Evolutionary conservation across 2,888 invertebrate genomes (phyloP), one percentile per base, ranked within the genome.

Genomic region (Phengaris arion): DNA sequence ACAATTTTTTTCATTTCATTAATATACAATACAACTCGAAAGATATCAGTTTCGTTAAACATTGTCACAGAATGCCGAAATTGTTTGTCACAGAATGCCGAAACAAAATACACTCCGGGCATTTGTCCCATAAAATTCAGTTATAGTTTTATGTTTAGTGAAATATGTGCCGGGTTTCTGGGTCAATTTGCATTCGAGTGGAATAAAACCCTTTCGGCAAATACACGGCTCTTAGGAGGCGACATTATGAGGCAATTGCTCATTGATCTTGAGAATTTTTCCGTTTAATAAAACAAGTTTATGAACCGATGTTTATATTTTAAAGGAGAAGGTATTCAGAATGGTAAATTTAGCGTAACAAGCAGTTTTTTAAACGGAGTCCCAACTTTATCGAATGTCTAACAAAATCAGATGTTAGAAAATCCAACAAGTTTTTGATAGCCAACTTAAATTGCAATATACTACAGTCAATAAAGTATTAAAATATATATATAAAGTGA

Each of bases 141-240:
- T 74, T 64, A 64, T 35, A 64, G 48, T 64, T 59, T 59, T 64
- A 74, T 64, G 59, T 75, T 70, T 70, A 48, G 57, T 70, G 57
- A 70, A 75, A 75, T 77, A 77, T 74, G 35, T 74, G 75, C 74
- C 48, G 77, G 59, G 74, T 77, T 75, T 76, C 73, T 75, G 57
- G 77, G 73, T 74, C 74, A 74, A 74, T 75, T 74, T 74, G 74
- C 73, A 76, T 76, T 72, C 75, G 75, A 77, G 74, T 76, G 76
- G 75, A 79, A 79, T 79, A 76, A 78, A 79, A 76, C 76, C 68
- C 73, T 77, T 77, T 77, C 69, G 64, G 51, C 52, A 51, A 70
- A 75, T 76, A 77, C 46, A 15, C 74, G 51, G 69, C 57, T 76
- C 73, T 75, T 74, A 69, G 69, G 68, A 74, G 69, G 69, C 75